Conservation (phyloP, 2,888 invertebrate genomes). For the Drosophila paramelanica region DNA sequence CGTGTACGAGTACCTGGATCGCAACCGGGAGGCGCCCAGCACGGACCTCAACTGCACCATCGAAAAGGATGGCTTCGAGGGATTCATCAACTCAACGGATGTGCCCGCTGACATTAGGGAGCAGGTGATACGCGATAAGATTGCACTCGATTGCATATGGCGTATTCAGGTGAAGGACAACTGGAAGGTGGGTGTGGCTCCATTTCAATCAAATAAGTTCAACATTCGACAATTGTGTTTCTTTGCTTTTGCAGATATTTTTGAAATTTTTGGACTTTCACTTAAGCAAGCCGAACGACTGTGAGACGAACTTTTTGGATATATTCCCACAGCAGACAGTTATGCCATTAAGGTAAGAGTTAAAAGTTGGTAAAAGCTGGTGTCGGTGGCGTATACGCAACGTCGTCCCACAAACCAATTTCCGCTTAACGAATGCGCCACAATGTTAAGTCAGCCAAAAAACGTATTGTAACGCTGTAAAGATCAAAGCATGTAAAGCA, state of each 20-base stretch:
- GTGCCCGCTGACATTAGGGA: conserved; percentile 86
- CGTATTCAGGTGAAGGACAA: conserved; percentile 87
- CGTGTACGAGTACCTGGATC: conserved; percentile 89
- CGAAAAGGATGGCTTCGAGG: conserved; percentile 86
- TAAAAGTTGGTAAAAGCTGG: conserved; percentile 4
- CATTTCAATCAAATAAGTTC: background rate
- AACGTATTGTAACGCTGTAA: conserved; percentile 39
- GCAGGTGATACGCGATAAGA: conserved; percentile 86
- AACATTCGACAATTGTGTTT: background rate
- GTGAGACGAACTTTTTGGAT: conserved; percentile 91
- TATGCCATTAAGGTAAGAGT: conserved; percentile 86
- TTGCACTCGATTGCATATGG: conserved; percentile 91
- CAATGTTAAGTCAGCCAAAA: conserved; percentile 52
- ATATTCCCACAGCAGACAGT: conserved; percentile 89
- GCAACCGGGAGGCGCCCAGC: conserved; percentile 86
- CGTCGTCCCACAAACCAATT: conserved; percentile 64
- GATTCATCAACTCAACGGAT: conserved; percentile 87
- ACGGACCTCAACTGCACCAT: conserved; percentile 87
- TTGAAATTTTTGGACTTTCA: conserved; percentile 88
- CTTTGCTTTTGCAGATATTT: conserved; percentile 87
- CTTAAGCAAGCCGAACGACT: conserved; percentile 91
- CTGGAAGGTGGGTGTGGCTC: conserved; percentile 87
- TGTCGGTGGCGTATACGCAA: conserved; percentile 23
- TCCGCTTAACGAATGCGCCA: conserved; percentile 59
- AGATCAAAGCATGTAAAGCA: conserved; percentile 59